These are phyloP conservation scores for Gymnocypris eckloni DNA, from an alignment of 2,797 vertebrate genomes.

Conservation along the genomic window DNA sequence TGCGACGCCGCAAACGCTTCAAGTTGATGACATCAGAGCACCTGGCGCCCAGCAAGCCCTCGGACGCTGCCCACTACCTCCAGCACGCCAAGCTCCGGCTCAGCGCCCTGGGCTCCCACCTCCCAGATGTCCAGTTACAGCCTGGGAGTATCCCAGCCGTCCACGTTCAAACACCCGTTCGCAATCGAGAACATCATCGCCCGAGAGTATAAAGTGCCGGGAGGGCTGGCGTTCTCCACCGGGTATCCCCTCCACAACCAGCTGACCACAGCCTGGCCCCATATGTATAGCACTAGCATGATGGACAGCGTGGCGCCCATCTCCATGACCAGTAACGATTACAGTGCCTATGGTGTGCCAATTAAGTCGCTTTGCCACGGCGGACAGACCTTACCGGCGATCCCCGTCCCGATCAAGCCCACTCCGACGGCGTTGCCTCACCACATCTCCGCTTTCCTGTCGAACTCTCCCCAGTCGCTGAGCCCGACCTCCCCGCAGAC, in stretches of 20 bases:
- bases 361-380: conserved; percentile 95
- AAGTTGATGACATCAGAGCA: conserved; percentile 90
- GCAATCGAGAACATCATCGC: conserved; percentile 99
- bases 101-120: conserved; percentile 91
- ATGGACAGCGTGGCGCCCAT: conserved; percentile 91
- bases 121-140: conserved; percentile 91
- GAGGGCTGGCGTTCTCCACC: conserved; percentile 93
- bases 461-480: conserved; percentile 94
- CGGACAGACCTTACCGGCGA: conserved; percentile 92
- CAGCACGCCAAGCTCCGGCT: conserved; percentile 96
- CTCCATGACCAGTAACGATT: conserved; percentile 90
- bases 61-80: conserved; percentile 93
- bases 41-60: conserved; percentile 89
- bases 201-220: conserved; percentile 97
- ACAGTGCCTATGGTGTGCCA: conserved; percentile 92
- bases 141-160: conserved; percentile 90
- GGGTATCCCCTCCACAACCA: conserved; percentile 95
- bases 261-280: conserved; percentile 93
- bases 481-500: conserved; percentile 97
- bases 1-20: conserved; percentile 94
- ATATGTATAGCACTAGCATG: conserved; percentile 91
- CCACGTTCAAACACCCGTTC: conserved; percentile 97
- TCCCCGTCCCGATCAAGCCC: conserved; percentile 96
- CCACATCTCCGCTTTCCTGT: conserved; percentile 91
- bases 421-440: conserved; percentile 89